Base-by-base conservation (phyloP, 2,113 vertebrate genomes). In the Lota lota region DNA sequence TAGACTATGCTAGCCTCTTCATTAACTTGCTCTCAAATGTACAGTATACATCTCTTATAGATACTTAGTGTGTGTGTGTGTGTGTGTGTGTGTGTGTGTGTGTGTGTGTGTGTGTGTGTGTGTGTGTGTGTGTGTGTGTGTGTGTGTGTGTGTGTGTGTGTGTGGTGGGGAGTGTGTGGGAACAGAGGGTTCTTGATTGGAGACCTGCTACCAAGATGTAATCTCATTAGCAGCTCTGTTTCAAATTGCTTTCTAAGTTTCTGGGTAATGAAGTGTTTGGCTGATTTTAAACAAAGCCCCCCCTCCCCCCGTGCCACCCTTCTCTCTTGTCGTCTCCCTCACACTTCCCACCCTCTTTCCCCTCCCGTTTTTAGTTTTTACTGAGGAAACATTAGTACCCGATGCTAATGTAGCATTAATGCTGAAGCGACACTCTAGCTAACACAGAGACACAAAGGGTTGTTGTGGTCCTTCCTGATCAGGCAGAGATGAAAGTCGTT, bases 151-250 rank as follows among this genome's bases (percentile, higher is more conserved):
- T 79, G n/a, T n/a, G 2, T 24, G 24, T 24, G 24, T 4, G 64
- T 79, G 75, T 68, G 68, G 69, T 54, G 56, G 19, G 18, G 21
- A 19, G n/a, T 22, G 57, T 57, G 69, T 24, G 68, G 57, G 40
- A 20, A n/a, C 22, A 72, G 80, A 75, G 68, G 51, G 67, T 76
- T 77, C 78, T 66, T 64, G 73, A 79, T 72, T 70, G 74, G 68
- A 82, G 74, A 79, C 77, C 79, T 72, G 73, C 79, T 3, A 65
- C n/a, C 81, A 86, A 86, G 85, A 86, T 86, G 81, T 87, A 87
- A 89, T 90, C 87, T 90, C 85, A 88, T 88, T 91, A 90, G 86
- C 86, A 84, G 79, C 82, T 75, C 63, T 79, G 82, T 82, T 87
- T 81, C 72, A 89, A 90, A 91, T 85, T 76, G 79, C 77, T 85